Base-by-base conservation (phyloP, 1,140 invertebrate genomes). In the Phymastichus coffea region DNA sequence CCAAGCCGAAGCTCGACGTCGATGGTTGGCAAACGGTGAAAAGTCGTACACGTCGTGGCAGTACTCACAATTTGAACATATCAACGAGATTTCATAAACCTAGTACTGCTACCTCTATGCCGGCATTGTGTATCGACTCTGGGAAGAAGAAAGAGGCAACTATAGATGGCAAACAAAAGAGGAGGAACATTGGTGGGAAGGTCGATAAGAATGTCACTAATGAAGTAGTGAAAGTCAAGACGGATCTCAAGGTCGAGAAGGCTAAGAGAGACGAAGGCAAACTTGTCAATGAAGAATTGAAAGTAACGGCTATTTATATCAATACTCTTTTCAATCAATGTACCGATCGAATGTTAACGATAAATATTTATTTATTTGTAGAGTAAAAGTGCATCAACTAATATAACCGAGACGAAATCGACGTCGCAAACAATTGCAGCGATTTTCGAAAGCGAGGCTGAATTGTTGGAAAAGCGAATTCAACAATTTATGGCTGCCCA, bases 11-110 rank as follows among this genome's bases (percentile, higher is more conserved):
- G 52, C 74, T 74, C 9, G 76, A 79, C 51, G 66, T 57, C 41
- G 79, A 86, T 57, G 87, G 86, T 2, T 88, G 86, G 87, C 86
- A 87, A 74, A 87, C 83, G 8, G 87, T 88, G 0, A 80, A 84
- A 8, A 78, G 84, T 52, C 79, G 83, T 51, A 75, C 67, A 44
- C 67, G 76, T 64, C 68, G 77, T 61, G 73, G 75, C n/a, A 79
- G 79, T 56, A 72, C 70, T 10, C 68, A 78, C 25, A 79, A 76
- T 63, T 63, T 79, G 4, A 77, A 73, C 49, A 78, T 80, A 73
- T 73, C 71, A 4, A 80, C 76, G 2, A 75, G 83, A 17, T 85
- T 82, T 67, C 75, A 83, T 35, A 75, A 80, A 52, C 83, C 83
- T 8, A 84, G 80, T 28, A 80, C 81, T 1, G 82, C 79, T 54